A percentile compares a stretch with the other conserved stretches of the same genome.
These are phyloP conservation scores for Icerya purchasi DNA, from an alignment of 2,888 invertebrate genomes.

Conservation along the genomic window DNA sequence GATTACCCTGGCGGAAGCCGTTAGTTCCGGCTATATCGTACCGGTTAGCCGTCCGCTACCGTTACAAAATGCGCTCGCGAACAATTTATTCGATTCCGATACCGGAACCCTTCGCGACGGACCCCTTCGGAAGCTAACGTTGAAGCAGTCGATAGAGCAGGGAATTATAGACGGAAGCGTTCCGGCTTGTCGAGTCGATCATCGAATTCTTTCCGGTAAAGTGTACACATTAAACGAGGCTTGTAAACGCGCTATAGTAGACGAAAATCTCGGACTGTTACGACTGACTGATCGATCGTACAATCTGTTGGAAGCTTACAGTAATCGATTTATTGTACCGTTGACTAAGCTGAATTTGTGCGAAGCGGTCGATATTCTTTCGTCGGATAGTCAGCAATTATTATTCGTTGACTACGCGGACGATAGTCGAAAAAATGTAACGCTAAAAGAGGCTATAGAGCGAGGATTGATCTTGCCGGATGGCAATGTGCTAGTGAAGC, in stretches of 20 bases:
- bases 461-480: conserved; percentile 49
- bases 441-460: conserved; percentile 49
- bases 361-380: background rate
- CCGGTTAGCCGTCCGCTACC: conserved; percentile 56
- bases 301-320: background rate
- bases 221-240: background rate
- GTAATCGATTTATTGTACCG: background rate
- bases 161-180: conserved; percentile 26
- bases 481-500: conserved; percentile 36
- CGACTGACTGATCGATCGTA: background rate
- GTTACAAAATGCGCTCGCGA: conserved; percentile 48
- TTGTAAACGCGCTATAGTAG: background rate
- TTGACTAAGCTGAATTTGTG: background rate
- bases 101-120: no score
- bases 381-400: background rate
- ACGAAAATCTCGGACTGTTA: background rate
- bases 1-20: conserved; percentile 47
- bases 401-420: no score
- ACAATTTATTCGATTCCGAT: conserved; percentile 41
- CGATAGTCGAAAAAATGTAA: conserved; percentile 39
- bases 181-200: no score
- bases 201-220: no score
- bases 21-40: conserved; percentile 58
- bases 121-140: no score
- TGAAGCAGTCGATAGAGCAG: conserved; percentile 32